A percentile compares a stretch with the other conserved stretches of the same genome.
These are phyloP conservation scores for Oedothorax gibbosus DNA, from an alignment of 1,140 invertebrate species.

Conservation along the genomic window DNA sequence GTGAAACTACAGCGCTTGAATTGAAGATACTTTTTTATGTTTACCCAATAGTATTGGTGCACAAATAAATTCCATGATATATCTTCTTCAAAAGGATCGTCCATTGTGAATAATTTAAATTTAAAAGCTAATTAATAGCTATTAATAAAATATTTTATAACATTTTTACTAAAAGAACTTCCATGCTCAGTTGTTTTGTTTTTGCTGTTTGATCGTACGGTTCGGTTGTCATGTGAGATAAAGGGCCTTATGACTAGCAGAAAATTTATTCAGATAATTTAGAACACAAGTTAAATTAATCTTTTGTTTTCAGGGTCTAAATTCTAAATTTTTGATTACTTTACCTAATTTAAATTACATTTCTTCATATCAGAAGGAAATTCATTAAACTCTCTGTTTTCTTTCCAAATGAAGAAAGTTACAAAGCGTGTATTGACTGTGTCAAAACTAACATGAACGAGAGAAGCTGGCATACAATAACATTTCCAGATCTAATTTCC, in stretches of 20 bases:
- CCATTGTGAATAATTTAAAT: conserved; percentile 31
- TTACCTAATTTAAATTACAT: too few species aligned
- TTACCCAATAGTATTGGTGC: conserved; percentile 55
- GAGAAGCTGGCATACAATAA: too few species aligned
- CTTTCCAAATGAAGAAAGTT: too few species aligned
- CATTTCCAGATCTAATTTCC: too few species aligned
- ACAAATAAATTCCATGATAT: conserved; percentile 48
- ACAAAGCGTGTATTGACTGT: too few species aligned
- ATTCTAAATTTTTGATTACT: too few species aligned
- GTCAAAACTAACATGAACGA: too few species aligned
- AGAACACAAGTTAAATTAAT: neutral
- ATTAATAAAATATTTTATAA: neutral
- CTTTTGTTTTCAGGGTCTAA: too few species aligned
- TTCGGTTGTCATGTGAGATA: conserved; percentile 24
- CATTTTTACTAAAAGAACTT: neutral
- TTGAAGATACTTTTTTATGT: neutral
- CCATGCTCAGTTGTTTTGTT: conserved; percentile 31
- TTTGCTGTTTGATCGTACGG: neutral
- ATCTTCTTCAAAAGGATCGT: conserved; percentile 50
- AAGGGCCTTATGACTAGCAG: conserved; percentile 8
- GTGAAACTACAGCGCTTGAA: neutral
- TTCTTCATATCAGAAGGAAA: too few species aligned
- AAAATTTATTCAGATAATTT: neutral
- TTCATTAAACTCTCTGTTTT: too few species aligned
- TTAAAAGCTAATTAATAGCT: neutral